Conservation (phyloP, 2,797 vertebrate genomes). For the Naso thynnoides region DNA sequence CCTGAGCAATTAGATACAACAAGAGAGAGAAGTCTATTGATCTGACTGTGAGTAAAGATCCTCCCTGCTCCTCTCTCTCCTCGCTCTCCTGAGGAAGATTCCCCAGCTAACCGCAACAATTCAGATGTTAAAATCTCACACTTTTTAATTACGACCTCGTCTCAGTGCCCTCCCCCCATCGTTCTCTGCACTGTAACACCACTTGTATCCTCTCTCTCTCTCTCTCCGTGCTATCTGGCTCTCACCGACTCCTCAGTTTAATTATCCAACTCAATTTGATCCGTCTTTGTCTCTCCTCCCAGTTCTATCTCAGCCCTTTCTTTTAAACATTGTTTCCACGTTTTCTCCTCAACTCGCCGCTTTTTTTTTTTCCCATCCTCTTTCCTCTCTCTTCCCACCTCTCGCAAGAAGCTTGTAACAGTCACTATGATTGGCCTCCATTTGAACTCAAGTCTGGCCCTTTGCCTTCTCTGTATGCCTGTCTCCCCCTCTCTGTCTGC, state of each 20-base stretch:
- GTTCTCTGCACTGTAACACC: conserved; percentile 24
- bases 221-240: conserved; percentile 12
- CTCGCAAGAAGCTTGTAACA: conserved; percentile 8
- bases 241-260: conserved; percentile 15
- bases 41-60: conserved; percentile 63
- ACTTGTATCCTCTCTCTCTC: conserved; percentile 20
- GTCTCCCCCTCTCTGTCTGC: conserved; percentile 20
- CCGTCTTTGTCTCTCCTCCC: conserved; percentile 33
- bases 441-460: conserved; percentile 60
- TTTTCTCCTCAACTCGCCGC: conserved; percentile 36
- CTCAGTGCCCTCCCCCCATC: conserved; percentile 24
- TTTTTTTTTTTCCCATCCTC: neutral
- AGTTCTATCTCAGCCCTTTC: conserved; percentile 11
- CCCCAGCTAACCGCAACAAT: conserved; percentile 54
- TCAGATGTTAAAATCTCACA: conserved; percentile 68
- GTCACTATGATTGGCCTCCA: conserved; percentile 42
- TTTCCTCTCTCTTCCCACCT: conserved; percentile 15
- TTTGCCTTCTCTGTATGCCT: conserved; percentile 27
- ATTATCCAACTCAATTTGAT: conserved; percentile 51
- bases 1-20: conserved; percentile 67
- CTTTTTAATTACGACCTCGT: conserved; percentile 72
- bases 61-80: conserved; percentile 2
- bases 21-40: conserved; percentile 73
- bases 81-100: conserved; percentile 59
- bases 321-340: conserved; percentile 28